Evolutionary conservation across 2,113 vertebrate genomes (phyloP).

Genomic region (Forbesichthys agassizii): DNA sequence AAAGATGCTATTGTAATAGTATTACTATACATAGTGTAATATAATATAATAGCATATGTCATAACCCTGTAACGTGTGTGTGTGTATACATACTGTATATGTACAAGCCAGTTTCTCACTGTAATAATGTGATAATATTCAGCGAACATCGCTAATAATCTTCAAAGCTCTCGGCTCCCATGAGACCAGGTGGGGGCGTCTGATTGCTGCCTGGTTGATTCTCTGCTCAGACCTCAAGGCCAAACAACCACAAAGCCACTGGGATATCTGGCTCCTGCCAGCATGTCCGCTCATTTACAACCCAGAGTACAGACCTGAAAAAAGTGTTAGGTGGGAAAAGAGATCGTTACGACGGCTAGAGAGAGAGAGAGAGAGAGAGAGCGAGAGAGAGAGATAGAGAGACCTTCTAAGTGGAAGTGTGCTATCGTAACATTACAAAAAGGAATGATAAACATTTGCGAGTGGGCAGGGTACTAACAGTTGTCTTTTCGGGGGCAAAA

Average conservation of each 20-base stretch:
- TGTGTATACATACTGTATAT: background rate
- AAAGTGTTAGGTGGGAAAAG: background rate
- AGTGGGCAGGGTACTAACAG: background rate
- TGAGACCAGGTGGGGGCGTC: background rate
- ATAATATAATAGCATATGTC: background rate
- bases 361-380: constrained; percentile 12
- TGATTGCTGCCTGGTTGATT: constrained; percentile 13
- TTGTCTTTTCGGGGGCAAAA: background rate
- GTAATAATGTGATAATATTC: background rate
- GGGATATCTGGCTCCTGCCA: constrained; percentile 32
- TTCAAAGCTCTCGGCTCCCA: constrained; percentile 13
- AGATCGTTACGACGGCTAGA: constrained; percentile 10
- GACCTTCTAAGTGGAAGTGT: background rate
- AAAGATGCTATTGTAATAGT: background rate
- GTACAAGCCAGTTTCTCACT: background rate
- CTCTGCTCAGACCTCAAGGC: constrained; percentile 32
- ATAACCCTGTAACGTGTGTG: background rate
- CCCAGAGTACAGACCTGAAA: constrained; percentile 25
- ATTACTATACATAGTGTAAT: no score
- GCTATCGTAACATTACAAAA: background rate
- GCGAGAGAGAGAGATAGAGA: background rate
- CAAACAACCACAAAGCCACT: constrained; percentile 44
- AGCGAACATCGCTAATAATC: constrained; percentile 12
- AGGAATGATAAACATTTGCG: background rate
- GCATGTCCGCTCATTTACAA: constrained; percentile 47